Conservation (phyloP, 2,113 vertebrate species). For the Todiramphus chloris region DNA sequence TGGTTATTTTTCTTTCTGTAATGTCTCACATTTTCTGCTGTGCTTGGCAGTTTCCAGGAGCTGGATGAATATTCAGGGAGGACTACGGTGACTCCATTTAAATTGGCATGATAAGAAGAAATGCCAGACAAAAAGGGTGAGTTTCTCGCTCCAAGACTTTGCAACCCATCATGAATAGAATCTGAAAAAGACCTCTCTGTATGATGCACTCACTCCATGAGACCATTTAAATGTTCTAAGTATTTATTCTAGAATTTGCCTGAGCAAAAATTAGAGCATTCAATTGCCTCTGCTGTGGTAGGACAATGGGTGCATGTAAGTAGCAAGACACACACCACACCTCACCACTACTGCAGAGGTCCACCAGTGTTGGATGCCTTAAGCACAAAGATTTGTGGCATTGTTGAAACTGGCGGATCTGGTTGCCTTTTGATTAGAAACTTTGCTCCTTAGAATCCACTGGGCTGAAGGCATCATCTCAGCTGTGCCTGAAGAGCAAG, state of each 20-base stretch:
- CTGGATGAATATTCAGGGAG: neutral
- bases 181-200: neutral
- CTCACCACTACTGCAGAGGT: neutral
- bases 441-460: neutral
- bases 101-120: constrained; percentile 21
- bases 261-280: neutral
- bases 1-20: constrained; percentile 4
- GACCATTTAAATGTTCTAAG: neutral
- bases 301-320: fast-evolving
- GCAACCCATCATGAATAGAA: neutral
- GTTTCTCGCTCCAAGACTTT: neutral
- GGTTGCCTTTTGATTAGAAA: neutral
- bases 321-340: too few relatives aligned
- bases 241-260: neutral
- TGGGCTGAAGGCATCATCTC: neutral
- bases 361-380: neutral
- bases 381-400: neutral
- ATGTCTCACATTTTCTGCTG: constrained; percentile 37
- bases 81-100: neutral
- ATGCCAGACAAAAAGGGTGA: neutral
- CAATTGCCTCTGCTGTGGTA: neutral
- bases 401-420: neutral
- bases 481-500: neutral
- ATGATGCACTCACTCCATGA: neutral
- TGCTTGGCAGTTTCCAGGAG: constrained; percentile 24